Evolutionary conservation across 2,888 invertebrate genomes (phyloP).

Genomic region (Drosophila mulleri): DNA sequence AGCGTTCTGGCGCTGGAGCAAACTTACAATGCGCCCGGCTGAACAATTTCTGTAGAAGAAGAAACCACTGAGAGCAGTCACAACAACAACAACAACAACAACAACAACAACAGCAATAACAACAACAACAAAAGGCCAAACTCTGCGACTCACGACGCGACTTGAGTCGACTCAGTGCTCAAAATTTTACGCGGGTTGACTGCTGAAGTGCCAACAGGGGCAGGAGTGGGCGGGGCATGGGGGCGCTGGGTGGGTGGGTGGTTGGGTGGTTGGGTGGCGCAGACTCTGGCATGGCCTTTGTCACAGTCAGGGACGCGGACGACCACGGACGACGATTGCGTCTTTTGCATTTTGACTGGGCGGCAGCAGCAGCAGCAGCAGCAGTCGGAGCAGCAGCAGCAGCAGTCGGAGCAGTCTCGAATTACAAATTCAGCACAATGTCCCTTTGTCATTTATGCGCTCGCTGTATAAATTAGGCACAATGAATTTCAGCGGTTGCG

Average conservation of each 20-base stretch:
- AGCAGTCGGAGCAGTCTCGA: constrained; percentile 51
- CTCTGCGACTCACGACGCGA: constrained; percentile 31
- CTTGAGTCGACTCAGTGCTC: constrained; percentile 58
- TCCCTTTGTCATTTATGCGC: constrained; percentile 82
- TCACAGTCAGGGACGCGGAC: constrained; percentile 60
- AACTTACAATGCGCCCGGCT: constrained; percentile 45
- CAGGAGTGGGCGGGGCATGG: neutral
- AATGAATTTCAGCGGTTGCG: constrained; percentile 71
- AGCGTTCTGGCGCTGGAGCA: constrained; percentile 23
- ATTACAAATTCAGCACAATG: constrained; percentile 81
- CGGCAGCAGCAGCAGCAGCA: constrained; percentile 34
- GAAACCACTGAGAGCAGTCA: constrained; percentile 37
- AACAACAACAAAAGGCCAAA: constrained; percentile 2
- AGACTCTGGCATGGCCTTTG: constrained; percentile 66
- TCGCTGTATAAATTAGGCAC: constrained; percentile 81
- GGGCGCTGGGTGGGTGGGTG: neutral
- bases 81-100: no score
- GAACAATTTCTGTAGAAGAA: constrained; percentile 50
- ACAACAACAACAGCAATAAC: constrained; percentile 10
- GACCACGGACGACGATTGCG: constrained; percentile 35
- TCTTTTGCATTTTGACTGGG: constrained; percentile 65
- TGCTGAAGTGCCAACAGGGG: constrained; percentile 56
- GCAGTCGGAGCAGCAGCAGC: constrained; percentile 36
- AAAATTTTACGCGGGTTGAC: constrained; percentile 78
- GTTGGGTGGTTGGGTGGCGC: no score